Percentiles rank a stretch among this genome's conserved stretches.
phyloP scores from a whole-genome alignment of 2,797 vertebrate species.

The Pangasius sanitwongsei region DNA sequence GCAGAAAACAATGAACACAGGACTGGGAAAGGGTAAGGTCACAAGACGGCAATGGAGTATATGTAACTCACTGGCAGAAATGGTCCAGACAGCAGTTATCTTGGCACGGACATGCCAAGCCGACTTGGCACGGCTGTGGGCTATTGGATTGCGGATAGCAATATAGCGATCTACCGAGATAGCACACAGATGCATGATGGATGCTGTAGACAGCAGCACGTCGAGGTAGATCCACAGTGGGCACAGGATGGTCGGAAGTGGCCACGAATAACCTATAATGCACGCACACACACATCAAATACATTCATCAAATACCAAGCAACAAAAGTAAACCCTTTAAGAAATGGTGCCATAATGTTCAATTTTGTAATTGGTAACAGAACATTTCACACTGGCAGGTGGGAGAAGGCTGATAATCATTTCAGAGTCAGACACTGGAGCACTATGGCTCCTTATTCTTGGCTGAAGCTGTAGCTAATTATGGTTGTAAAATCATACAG shows the following conservation, averaged over 20 bases:
- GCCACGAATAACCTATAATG: constrained; percentile 53
- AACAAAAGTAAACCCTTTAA: not conserved
- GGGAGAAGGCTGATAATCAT: not conserved
- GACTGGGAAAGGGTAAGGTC: not conserved
- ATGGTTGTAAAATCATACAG: not conserved
- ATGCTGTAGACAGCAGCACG: constrained; percentile 53
- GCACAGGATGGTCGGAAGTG: constrained; percentile 46
- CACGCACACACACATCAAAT: not conserved
- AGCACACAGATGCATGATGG: constrained; percentile 57
- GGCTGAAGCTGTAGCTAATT: not conserved
- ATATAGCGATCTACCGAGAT: constrained; percentile 55
- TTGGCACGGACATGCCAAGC: constrained; percentile 47
- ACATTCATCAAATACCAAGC: not conserved
- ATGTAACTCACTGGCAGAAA: constrained; percentile 48
- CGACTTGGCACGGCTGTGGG: constrained; percentile 55
- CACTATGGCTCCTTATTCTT: not conserved
- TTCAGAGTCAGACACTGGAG: not conserved
- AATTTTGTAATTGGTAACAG: not conserved
- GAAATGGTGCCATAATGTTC: not conserved
- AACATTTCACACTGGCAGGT: not conserved
- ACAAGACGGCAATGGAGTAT: not conserved
- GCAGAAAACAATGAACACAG: not conserved
- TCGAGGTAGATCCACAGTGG: constrained; percentile 56
- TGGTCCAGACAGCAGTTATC: constrained; percentile 55
- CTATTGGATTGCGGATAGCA: constrained; percentile 55